Evolutionary conservation across 2,888 invertebrate genomes (phyloP).

Genomic region (Cloeon dipterum): DNA sequence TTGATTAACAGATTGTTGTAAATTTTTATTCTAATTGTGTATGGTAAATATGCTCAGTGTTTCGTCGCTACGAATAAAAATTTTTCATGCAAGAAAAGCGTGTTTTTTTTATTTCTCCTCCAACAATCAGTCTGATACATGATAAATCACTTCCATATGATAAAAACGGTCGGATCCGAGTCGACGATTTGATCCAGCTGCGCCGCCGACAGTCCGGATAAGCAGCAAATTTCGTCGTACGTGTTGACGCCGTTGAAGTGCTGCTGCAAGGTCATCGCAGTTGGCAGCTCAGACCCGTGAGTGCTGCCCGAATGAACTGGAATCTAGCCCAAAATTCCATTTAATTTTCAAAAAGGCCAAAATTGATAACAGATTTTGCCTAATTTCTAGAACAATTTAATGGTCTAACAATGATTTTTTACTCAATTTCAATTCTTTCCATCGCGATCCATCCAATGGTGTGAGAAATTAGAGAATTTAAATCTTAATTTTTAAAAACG

Average conservation of each 20-base stretch:
- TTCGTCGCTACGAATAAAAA: slow-evolving; percentile 14
- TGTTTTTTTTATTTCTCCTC: slow-evolving; percentile 6
- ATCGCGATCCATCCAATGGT: no score
- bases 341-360: no score
- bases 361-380: no score
- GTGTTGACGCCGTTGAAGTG: not conserved
- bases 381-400: no score
- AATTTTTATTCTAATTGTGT: slow-evolving; percentile 14
- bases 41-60: slow-evolving; percentile 15
- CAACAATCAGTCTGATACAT: no score
- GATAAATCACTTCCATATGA: slow-evolving; percentile 1
- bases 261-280: not conserved
- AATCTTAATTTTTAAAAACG: no score
- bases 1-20: no score
- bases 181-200: not conserved
- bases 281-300: not conserved
- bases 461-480: no score
- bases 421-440: no score
- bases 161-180: not conserved
- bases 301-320: not conserved
- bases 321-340: no score
- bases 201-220: not conserved
- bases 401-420: no score
- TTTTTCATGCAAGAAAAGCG: slow-evolving; percentile 12
- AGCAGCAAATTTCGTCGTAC: not conserved